These are phyloP conservation scores for Colostygia pectinataria DNA, from an alignment of 2,888 invertebrate genomes.

Conservation along the genomic window DNA sequence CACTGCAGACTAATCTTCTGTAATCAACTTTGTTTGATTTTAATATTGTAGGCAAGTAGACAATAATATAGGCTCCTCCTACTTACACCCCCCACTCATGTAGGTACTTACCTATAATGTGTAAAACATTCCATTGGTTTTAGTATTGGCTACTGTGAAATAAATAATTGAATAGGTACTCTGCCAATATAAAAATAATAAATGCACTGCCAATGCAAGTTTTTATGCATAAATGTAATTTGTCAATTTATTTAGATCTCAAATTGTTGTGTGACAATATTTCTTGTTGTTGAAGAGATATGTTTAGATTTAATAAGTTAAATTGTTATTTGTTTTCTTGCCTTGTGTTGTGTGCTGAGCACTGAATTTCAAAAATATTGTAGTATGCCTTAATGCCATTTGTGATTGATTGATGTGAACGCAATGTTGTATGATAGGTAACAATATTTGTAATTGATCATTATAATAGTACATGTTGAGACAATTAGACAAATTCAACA, in stretches of 20 bases:
- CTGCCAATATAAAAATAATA: slow-evolving; percentile 26
- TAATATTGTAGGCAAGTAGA: slow-evolving; percentile 4
- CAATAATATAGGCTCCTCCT: background rate
- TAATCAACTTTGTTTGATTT: background rate
- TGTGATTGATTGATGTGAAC: slow-evolving; percentile 67
- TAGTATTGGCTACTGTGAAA: slow-evolving; percentile 19
- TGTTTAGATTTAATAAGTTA: slow-evolving; percentile 9
- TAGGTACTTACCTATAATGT: too few relatives aligned
- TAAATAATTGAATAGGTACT: too few relatives aligned
- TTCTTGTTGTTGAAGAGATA: slow-evolving; percentile 18
- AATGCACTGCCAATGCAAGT: slow-evolving; percentile 40
- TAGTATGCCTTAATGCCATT: slow-evolving; percentile 76
- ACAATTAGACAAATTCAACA: slow-evolving; percentile 63
- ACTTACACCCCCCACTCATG: too few relatives aligned
- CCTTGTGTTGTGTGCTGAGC: slow-evolving; percentile 37
- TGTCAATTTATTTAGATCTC: slow-evolving; percentile 28
- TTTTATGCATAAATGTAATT: slow-evolving; percentile 30
- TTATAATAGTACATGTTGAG: slow-evolving; percentile 77
- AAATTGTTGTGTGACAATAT: slow-evolving; percentile 29
- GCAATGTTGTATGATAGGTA: slow-evolving; percentile 56
- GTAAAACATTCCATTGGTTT: slow-evolving; percentile 27
- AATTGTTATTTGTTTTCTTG: slow-evolving; percentile 22
- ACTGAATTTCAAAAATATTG: slow-evolving; percentile 35
- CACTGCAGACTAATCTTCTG: too few relatives aligned
- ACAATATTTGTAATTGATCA: slow-evolving; percentile 54